Base-by-base conservation (phyloP, 2,113 vertebrate species). In the Leucoraja erinaceus region DNA sequence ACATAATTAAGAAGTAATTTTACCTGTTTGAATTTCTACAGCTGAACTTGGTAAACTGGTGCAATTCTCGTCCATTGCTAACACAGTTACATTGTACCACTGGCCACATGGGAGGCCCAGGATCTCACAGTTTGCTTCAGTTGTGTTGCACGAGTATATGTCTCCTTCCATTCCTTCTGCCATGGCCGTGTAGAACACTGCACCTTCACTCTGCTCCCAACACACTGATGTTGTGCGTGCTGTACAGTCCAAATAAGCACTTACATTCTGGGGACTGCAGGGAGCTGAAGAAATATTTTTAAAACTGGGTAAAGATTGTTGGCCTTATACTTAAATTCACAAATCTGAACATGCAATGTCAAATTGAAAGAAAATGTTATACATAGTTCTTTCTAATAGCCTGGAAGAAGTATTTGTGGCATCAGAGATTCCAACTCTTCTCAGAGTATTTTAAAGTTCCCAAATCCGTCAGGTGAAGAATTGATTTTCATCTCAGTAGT, bases 11-110 rank as follows among this genome's bases (percentile, higher is more conserved):
- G 28, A 2, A 1, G 31, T 12, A 91, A 47, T 9, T 93, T 33
- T 95, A 97, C 96, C 96, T 94, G 95, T 96, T 94, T 94, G 94
- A 10, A 97, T 93, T 93, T 93, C 95, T 94, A 94, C 94, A 3
- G 95, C 94, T 4, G 95, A 94, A 63, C 96, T 96, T 78, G 95
- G 95, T 6, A 95, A 86, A 93, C 94, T 93, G 94, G 93, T 96
- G 94, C 96, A 96, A 16, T 90, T 68, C 68, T 95, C 94, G 16
- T 95, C 95, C 0, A 94, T 94, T 16, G 95, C 95, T 0, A 95
- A 90, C 5, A 97, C 94, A 0, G 94, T 95, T 93, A 96, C 93
- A 90, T 93, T 96, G 94, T 97, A 97, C 0, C 72, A 93, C 72
- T 94, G 93, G 68, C 93, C 96, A 88, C 96, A 96, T 0, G 31